Evolutionary conservation across 2,888 invertebrate genomes (phyloP), one percentile per base, ranked within the genome.

Genomic region (Euplagia quadripunctaria): DNA sequence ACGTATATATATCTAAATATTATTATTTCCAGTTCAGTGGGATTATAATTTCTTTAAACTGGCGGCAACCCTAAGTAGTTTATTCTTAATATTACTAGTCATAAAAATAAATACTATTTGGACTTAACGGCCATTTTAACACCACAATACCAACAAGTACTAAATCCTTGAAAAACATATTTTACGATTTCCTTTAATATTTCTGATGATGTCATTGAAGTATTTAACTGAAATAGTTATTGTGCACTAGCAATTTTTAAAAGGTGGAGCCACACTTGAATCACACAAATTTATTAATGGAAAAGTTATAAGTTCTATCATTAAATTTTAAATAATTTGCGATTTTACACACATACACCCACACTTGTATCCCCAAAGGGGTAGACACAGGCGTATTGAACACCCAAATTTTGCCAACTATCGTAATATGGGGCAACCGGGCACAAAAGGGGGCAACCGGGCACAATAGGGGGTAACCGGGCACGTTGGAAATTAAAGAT

Each of bases 91-190:
- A 66, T 67, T 51, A 51, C 42, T 46, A 63, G 64, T 58, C 9
- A 46, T 65, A 65, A 63, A 67, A 61, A 67, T 72, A 72, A 72
- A 72, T 55, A 72, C 17, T 51, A 63, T 68, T 58, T 31, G 55
- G n/a, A 8, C 4, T 72, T 65, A 43, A 31, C 43, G 11, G 31
- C 17, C 43, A 58, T 55, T 64, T 64, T 46, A 72, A 68, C 51
- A 31, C n/a, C 43, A 66, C 17, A 63, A 52, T 43, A 67, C 20
- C 51, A 66, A 49, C 49, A 42, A 42, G 71, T 67, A 67, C 67
- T 61, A 51, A 71, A 66, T 63, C 63, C 46, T 58, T 65, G 41
- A 43, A 43, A 46, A 58, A 31, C 7, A 51, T 71, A 71, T 65
- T 66, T 71, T 65, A 58, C 11, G 42, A 55, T 14, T n/a, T 17